phyloP scores from a whole-genome alignment of 2,888 invertebrate genomes.

The Cerastis rubricosa region DNA sequence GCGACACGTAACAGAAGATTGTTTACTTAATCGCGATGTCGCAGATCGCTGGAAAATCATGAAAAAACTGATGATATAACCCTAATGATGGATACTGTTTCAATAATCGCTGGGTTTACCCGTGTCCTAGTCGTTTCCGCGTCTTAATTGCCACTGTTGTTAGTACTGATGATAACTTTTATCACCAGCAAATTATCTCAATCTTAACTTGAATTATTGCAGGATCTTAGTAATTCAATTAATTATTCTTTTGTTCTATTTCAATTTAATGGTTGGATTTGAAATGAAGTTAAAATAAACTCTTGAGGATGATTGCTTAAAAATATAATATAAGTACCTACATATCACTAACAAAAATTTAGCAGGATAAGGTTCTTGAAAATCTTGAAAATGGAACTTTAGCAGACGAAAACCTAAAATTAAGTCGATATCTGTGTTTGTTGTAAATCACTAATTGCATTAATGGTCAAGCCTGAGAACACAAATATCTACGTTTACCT shows the following conservation, averaged over 20 bases:
- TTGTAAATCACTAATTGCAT: slow-evolving; percentile 25
- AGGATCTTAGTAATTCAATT: slow-evolving; percentile 60
- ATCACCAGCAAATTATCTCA: slow-evolving; percentile 48
- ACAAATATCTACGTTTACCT: slow-evolving; percentile 34
- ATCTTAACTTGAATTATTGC: slow-evolving; percentile 55
- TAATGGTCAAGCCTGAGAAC: slow-evolving; percentile 40
- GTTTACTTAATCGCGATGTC: slow-evolving; percentile 64
- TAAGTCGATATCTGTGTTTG: background rate
- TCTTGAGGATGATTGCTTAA: background rate
- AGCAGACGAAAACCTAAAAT: slow-evolving; percentile 12
- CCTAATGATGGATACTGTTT: slow-evolving; percentile 67
- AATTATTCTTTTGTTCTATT: slow-evolving; percentile 53
- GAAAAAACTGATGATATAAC: slow-evolving; percentile 46
- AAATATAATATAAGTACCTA: background rate
- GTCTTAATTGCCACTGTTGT: slow-evolving; percentile 50
- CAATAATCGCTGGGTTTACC: slow-evolving; percentile 75
- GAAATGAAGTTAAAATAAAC: background rate
- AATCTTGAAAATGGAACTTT: background rate
- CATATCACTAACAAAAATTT: background rate
- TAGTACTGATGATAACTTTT: slow-evolving; percentile 42
- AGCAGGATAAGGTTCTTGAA: too few relatives aligned
- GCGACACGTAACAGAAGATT: slow-evolving; percentile 64
- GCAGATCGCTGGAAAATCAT: slow-evolving; percentile 47
- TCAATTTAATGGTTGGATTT: slow-evolving; percentile 10
- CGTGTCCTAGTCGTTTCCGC: slow-evolving; percentile 76